Evolutionary conservation across 2,888 invertebrate genomes (phyloP), one percentile per base, ranked within the genome.

Genomic region (Conops quadrifasciatus): DNA sequence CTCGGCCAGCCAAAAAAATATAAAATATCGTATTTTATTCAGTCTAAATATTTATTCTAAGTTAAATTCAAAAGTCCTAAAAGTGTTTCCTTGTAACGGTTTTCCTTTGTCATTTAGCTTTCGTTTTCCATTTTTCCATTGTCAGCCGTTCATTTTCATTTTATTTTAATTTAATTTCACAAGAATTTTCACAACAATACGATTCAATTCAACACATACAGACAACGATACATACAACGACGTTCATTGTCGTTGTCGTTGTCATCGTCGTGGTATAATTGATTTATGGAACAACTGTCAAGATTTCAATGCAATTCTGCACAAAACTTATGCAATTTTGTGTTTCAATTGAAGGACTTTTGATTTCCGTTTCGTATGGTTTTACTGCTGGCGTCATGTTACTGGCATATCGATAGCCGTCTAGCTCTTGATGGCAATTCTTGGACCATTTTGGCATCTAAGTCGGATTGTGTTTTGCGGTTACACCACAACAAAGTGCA

Each of bases 401-500:
- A 36, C 36, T 7, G 36, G 36, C 9, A 36, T 7, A 36, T 36
- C 36, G 36, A 36, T 36, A 9, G n/a, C 49, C 2, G 36, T 11
- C 15, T 21, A 49, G 0, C 16, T 62, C 68, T 49, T 36, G 26
- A 36, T 60, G 24, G 49, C 51, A 36, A 51, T 51, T 36, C 36
- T 36, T 36, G 4, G 36, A 36, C 36, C 36, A 36, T 9, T 36
- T 36, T 36, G 36, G 36, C 36, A 4, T 36, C 9, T 36, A 36
- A 36, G n/a, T n/a, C 36, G 9, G 36, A 36, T 9, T 36, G 60
- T 49, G 60, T 70, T 71, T 73, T 72, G 71, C 65, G 73, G 73
- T 73, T 73, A 19, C 70, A 65, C 53, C 49, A 71, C 73, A 70
- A 70, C 73, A 73, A 73, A 68, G 51, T 68, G 68, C 68, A 68